phyloP scores from a whole-genome alignment of 2,797 vertebrate species.

The Sebastes trivittatus region DNA sequence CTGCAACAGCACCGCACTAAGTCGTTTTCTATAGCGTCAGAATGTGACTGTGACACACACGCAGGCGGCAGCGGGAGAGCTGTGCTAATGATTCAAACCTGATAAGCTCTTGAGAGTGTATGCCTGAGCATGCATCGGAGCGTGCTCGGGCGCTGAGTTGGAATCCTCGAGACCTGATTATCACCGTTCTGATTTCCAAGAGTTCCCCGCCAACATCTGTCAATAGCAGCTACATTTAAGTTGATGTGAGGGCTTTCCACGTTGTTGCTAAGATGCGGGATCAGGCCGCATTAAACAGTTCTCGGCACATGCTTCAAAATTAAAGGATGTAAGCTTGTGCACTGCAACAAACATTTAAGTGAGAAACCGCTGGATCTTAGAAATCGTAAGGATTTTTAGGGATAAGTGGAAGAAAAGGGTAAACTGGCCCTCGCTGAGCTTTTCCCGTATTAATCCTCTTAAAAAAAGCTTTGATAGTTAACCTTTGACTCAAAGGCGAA shows the following conservation, averaged over 20 bases:
- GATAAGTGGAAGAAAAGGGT: slow-evolving; percentile 41
- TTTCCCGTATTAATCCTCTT: slow-evolving; percentile 65
- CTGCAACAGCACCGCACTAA: slow-evolving; percentile 36
- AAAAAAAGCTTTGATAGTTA: slow-evolving; percentile 50
- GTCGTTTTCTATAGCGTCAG: slow-evolving; percentile 35
- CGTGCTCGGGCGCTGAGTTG: slow-evolving; percentile 36
- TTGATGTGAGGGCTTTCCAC: slow-evolving; percentile 40
- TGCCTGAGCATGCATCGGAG: slow-evolving; percentile 38
- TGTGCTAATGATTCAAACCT: slow-evolving; percentile 53
- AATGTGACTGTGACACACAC: slow-evolving; percentile 27
- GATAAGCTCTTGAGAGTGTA: slow-evolving; percentile 54
- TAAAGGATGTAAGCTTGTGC: slow-evolving; percentile 46
- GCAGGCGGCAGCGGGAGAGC: slow-evolving; percentile 19
- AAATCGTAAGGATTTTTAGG: slow-evolving; percentile 47
- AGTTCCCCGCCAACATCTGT: slow-evolving; percentile 64
- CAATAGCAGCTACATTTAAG: slow-evolving; percentile 49
- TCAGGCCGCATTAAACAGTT: slow-evolving; percentile 63
- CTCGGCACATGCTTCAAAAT: slow-evolving; percentile 54
- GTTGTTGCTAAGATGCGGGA: slow-evolving; percentile 46
- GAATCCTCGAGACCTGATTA: slow-evolving; percentile 70
- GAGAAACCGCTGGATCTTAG: slow-evolving; percentile 34
- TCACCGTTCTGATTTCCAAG: slow-evolving; percentile 63
- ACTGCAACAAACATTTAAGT: slow-evolving; percentile 45
- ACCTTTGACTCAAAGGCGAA: slow-evolving; percentile 52
- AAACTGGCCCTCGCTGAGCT: slow-evolving; percentile 44